Conservation (phyloP, 2,113 vertebrate genomes). For the Myodes glareolus region DNA sequence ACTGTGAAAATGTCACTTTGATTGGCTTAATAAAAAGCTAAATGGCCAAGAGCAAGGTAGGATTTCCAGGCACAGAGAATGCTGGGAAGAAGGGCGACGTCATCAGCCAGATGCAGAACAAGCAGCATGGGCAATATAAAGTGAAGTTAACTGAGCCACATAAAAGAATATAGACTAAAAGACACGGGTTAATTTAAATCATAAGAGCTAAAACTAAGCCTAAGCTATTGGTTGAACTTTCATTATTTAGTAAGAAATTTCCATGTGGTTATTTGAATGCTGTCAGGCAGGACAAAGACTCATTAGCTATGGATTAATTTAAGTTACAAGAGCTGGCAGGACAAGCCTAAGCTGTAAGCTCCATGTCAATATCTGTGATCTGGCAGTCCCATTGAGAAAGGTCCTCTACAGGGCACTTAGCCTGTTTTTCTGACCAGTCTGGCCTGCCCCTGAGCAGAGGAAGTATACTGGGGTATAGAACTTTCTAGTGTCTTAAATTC, state of each 20-base stretch:
- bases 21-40: neutral
- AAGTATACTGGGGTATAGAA: neutral
- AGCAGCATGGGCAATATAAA: neutral
- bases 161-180: neutral
- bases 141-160: neutral
- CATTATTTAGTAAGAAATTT: neutral
- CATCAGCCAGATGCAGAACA: neutral
- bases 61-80: neutral
- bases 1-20: neutral
- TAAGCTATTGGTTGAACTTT: neutral
- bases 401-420: neutral
- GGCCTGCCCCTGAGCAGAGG: neutral
- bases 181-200: neutral
- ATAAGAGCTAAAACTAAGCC: neutral
- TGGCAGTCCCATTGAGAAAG: neutral
- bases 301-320: neutral
- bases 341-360: neutral
- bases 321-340: neutral
- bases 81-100: neutral
- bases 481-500: neutral
- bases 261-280: neutral
- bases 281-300: neutral
- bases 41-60: neutral
- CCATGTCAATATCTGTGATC: neutral
- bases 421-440: neutral